Conservation (phyloP, 2,888 invertebrate species). For the Heterodera filipjevi region DNA sequence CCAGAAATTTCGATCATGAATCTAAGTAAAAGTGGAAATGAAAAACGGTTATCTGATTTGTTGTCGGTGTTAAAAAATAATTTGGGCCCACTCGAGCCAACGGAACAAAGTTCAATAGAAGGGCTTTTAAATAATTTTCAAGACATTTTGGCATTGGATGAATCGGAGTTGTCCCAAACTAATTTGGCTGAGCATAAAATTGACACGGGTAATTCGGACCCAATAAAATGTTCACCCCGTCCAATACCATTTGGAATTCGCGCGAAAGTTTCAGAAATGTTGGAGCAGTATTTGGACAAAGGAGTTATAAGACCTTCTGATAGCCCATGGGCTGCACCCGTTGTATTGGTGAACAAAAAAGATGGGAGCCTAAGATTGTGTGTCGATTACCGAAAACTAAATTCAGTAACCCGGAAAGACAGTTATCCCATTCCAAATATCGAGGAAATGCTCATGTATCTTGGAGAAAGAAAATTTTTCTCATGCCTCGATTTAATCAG, state of each 20-base stretch:
- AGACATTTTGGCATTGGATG: conserved; percentile 37
- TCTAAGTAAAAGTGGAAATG: no score
- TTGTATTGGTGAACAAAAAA: conserved; percentile 65
- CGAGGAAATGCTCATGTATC: neutral
- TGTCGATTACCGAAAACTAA: conserved; percentile 23
- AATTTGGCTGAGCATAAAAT: conserved; percentile 30
- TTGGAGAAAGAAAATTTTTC: neutral
- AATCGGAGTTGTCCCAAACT: conserved; percentile 29
- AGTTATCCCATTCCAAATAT: neutral
- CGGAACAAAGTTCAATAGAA: no score
- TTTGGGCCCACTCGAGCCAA: no score
- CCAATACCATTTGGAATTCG: conserved; percentile 35
- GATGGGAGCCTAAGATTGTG: conserved; percentile 50
- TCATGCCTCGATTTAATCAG: neutral
- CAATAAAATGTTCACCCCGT: conserved; percentile 26
- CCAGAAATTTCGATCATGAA: no score
- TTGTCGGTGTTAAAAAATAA: no score
- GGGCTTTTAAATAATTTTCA: no score
- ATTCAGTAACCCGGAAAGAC: neutral
- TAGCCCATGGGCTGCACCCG: conserved; percentile 64
- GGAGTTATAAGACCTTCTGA: conserved; percentile 48
- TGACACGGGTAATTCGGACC: conserved; percentile 29
- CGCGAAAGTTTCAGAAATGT: conserved; percentile 24
- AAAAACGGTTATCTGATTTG: no score
- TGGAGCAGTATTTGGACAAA: conserved; percentile 27